Conservation (phyloP, 2,797 vertebrate genomes). For the Anniella stebbinsi region DNA sequence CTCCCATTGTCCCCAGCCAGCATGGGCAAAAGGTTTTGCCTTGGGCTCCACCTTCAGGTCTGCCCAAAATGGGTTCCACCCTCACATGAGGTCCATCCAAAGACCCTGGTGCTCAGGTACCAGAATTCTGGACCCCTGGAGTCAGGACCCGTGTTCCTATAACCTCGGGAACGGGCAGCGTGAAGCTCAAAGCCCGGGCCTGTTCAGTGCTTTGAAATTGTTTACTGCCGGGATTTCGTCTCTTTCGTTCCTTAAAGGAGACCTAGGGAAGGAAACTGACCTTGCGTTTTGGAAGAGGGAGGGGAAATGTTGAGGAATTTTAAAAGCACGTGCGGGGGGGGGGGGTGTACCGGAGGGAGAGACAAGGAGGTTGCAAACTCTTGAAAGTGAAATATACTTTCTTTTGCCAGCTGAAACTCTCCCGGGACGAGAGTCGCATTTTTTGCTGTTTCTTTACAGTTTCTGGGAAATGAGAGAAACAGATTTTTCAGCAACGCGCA, state of each 20-base stretch:
- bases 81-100: not conserved
- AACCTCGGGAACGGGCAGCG: not conserved
- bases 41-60: not conserved
- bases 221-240: not conserved
- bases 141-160: too few species aligned
- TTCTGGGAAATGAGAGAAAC: conserved; percentile 43
- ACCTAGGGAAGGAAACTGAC: conserved; percentile 1
- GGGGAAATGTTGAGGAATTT: conserved; percentile 11
- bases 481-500: conserved; percentile 28
- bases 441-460: conserved; percentile 9
- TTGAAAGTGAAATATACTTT: conserved; percentile 25
- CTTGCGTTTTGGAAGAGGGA: not conserved
- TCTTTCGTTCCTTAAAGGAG: conserved; percentile 1
- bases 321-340: not conserved
- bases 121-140: not conserved
- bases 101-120: not conserved
- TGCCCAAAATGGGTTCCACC: not conserved
- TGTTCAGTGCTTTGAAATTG: not conserved
- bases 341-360: not conserved
- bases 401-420: conserved; percentile 12
- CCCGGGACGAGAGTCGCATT: not conserved
- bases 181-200: not conserved
- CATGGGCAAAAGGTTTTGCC: not conserved
- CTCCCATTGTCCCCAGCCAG: too few species aligned
- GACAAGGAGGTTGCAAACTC: not conserved